Conservation (phyloP, 2,113 vertebrate species). For the Hemiprocne comata region DNA sequence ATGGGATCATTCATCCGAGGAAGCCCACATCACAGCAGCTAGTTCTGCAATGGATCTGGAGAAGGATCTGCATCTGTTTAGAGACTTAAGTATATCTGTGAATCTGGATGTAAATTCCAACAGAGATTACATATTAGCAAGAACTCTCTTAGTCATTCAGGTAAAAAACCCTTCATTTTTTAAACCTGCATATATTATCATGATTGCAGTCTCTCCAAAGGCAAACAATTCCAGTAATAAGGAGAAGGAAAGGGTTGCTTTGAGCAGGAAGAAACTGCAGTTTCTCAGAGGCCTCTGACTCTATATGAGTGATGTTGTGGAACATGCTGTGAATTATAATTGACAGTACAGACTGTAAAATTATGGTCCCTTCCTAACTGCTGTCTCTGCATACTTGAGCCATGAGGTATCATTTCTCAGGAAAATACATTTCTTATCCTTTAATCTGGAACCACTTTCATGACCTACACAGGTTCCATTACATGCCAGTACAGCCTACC, state of each 20-base stretch:
- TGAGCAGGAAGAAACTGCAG: not conserved
- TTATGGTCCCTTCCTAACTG: slow-evolving; percentile 37
- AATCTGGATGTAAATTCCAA: not conserved
- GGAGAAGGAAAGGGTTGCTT: not conserved
- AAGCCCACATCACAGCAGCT: not conserved
- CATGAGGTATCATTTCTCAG: slow-evolving; percentile 12
- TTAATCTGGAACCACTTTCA: slow-evolving; percentile 51
- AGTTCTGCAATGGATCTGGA: not conserved
- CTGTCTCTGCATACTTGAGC: slow-evolving; percentile 4
- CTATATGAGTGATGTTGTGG: not conserved
- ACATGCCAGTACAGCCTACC: not conserved
- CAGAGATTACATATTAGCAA: not conserved
- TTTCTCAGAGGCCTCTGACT: not conserved
- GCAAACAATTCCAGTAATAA: not conserved
- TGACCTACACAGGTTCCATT: not conserved
- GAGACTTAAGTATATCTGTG: not conserved
- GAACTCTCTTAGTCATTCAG: not conserved
- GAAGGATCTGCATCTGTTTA: not conserved
- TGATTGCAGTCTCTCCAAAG: not conserved
- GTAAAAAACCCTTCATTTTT: not conserved
- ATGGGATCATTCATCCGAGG: not conserved
- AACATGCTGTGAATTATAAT: slow-evolving; percentile 35
- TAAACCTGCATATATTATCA: not conserved
- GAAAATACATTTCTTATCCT: slow-evolving; percentile 42
- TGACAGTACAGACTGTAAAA: slow-evolving; percentile 51